Base-by-base conservation (phyloP, 1,140 invertebrate species). In the Tetranychus urticae region DNA sequence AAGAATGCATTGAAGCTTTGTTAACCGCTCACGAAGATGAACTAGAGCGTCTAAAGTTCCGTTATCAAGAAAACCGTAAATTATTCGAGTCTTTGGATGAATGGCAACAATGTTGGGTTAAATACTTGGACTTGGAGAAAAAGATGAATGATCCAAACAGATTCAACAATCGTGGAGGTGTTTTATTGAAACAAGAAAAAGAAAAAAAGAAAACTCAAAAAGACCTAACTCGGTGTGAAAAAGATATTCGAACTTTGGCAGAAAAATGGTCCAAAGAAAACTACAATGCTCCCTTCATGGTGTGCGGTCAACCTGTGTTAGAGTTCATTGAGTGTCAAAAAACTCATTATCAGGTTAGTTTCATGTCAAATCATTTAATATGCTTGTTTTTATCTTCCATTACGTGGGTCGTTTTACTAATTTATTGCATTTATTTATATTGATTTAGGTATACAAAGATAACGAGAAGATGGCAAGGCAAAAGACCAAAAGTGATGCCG, bases 91-190 rank as follows among this genome's bases (percentile, higher is more conserved):
- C 70, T 57, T 65, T 85, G 10, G 68, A 76, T 3, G 77, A 80
- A 52, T 77, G 79, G 31, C 74, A 79, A 50, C 72, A 78, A 35
- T 68, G 84, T 0, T 84, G 81, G 78, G 69, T 75, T 7, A 78
- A 82, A 67, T 80, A 82, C 76, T 75, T 77, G 35, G 79, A 84
- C 34, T 68, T 87, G 8, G 80, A 85, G 68, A 70, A 66, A 58
- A 80, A 81, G 65, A 80, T 81, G 1, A 78, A 78, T 34, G 82
- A 86, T 69, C 83, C 85, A 0, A 81, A 82, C 64, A 77, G 87
- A 2, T 87, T 83, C 68, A 81, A 86, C 62, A 88, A 89, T 72
- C 77, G 87, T 52, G 86, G 86, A 6, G 86, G 86, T 0, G 81
- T 84, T 65, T 73, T 91, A 8, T 71, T 91, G 0, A 76, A 78